Evolutionary conservation across 2,797 vertebrate species (phyloP).

Genomic region (Saxicola maurus): DNA sequence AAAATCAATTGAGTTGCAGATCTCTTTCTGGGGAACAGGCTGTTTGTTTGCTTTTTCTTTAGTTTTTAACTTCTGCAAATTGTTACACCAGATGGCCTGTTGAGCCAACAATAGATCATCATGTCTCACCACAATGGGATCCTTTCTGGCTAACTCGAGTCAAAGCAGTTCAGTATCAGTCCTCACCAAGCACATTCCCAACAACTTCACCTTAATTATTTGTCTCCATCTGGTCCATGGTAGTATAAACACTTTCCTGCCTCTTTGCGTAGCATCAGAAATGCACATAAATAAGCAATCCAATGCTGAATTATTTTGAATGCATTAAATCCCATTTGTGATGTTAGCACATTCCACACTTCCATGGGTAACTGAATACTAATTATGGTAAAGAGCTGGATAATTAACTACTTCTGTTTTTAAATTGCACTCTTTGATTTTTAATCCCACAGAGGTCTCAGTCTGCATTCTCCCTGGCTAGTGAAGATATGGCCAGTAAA

Average conservation of each 20-base stretch:
- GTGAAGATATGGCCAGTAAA: slow-evolving; percentile 77
- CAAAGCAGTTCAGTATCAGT: neutral
- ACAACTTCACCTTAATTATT: slow-evolving; percentile 12
- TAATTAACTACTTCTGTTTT: neutral
- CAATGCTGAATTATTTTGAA: neutral
- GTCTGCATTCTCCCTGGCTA: slow-evolving; percentile 81
- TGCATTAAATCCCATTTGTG: neutral
- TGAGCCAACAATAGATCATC: slow-evolving; percentile 37
- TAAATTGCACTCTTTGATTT: neutral
- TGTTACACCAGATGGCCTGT: slow-evolving; percentile 30
- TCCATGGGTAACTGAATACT: neutral
- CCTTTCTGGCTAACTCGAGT: neutral
- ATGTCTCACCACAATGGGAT: neutral
- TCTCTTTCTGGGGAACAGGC: neutral
- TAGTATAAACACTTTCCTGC: neutral
- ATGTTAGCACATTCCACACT: neutral
- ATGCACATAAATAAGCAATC: neutral
- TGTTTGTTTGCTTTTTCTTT: slow-evolving; percentile 1
- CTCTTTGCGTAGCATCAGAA: neutral
- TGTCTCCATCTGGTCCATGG: neutral
- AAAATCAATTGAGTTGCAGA: neutral
- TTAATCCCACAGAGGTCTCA: slow-evolving; percentile 77
- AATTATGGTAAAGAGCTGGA: neutral
- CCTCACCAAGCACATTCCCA: neutral
- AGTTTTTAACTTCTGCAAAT: slow-evolving; percentile 13